Base-by-base conservation (phyloP, 2,888 invertebrate species). In the Phaedon cochleariae region DNA sequence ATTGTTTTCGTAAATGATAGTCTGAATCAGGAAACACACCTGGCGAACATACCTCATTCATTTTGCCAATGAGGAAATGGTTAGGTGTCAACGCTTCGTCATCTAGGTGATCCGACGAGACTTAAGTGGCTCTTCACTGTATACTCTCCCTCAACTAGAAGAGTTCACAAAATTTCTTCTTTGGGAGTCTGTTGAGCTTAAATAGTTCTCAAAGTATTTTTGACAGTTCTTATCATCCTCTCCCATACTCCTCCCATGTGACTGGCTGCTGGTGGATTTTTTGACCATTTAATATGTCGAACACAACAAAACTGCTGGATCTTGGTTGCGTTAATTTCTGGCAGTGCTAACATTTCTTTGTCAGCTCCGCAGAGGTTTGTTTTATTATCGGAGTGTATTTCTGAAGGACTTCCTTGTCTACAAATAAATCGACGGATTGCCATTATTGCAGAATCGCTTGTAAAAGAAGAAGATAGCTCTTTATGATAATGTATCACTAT, bases 21-120 rank as follows among this genome's bases (percentile, higher is more conserved):
- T 61, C 54, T 26, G 41, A 15, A 37, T 49, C 48, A 17, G 48
- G n/a, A 48, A n/a, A 63, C 22, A 34, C 12, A 59, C 59, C 60
- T 17, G 59, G 61, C n/a, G 59, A 17, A 10, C 9, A 12, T n/a
- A 51, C 10, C 17, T 52, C 49, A 18, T 5, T 31, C 7, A 20
- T 9, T 26, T 60, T 60, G 52, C 31, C 46, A 17, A 46, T 46
- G 17, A 46, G 46, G 46, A 46, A 46, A 10, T 46, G 46, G 1
- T 48, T 48, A 21, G 20, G 60, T 2, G 54, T 57, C 12, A 22
- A 54, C 29, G 29, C n/a, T n/a, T n/a, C n/a, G n/a, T n/a, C n/a
- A n/a, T n/a, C n/a, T n/a, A n/a, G n/a, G n/a, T n/a, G n/a, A 26
- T 52, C 37, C 1, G 15, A 4, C 21, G 60, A 60, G 2, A 60